These are phyloP conservation scores for Acanthococcus lagerstroemiae DNA, from an alignment of 2,888 invertebrate species.

Conservation along the genomic window DNA sequence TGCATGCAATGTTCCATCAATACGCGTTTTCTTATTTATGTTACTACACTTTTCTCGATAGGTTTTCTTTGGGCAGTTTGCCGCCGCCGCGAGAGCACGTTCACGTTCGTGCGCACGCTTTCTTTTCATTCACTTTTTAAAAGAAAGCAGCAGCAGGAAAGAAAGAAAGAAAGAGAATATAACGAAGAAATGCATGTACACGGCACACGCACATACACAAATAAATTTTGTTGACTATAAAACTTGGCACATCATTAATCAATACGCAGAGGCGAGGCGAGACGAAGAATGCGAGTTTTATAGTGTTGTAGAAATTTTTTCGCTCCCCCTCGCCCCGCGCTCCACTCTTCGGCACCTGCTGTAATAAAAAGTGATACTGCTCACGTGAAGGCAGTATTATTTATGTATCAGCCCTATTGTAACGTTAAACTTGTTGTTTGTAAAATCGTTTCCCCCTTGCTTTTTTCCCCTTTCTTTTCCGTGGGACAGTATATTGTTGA, in stretches of 20 bases:
- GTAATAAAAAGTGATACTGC: constrained; percentile 29
- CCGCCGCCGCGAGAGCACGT: neutral
- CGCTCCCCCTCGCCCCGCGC: neutral
- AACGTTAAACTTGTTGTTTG: constrained; percentile 30
- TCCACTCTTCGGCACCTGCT: constrained; percentile 4
- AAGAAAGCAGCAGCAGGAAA: neutral
- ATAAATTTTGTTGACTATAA: constrained; percentile 30
- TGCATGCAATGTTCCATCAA: too few relatives aligned
- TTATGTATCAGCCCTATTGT: constrained; percentile 29
- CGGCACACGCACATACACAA: constrained; percentile 26
- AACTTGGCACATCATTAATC: constrained; percentile 31
- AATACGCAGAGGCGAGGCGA: constrained; percentile 16
- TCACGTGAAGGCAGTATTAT: constrained; percentile 31
- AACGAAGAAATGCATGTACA: constrained; percentile 22
- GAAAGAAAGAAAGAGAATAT: neutral
- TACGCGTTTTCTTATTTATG: constrained; percentile 25
- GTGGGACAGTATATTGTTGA: constrained; percentile 2
- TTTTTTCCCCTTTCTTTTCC: neutral
- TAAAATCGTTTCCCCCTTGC: neutral
- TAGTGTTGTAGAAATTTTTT: constrained; percentile 27
- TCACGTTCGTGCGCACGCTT: constrained; percentile 10
- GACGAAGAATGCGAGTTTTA: constrained; percentile 29
- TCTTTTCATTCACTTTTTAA: neutral
- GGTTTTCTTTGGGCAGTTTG: constrained; percentile 5
- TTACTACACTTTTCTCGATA: constrained; percentile 21